Evolutionary conservation across 2,113 vertebrate genomes (phyloP).

Genomic region (Bos indicus): DNA sequence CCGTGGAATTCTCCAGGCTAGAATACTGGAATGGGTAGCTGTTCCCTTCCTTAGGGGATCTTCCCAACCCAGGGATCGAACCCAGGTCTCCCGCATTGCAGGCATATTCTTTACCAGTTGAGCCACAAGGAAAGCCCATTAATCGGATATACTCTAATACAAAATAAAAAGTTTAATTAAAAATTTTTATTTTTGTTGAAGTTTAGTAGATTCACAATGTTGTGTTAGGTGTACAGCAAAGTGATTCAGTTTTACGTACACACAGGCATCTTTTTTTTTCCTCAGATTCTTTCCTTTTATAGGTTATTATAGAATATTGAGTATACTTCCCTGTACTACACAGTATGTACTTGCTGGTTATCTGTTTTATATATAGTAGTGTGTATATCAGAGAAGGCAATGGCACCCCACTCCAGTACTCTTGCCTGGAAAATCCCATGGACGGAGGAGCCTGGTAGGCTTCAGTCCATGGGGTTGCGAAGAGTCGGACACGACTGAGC

Average conservation of each 20-base stretch:
- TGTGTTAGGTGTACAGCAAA: neutral
- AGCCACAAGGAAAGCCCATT: neutral
- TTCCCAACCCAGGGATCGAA: neutral
- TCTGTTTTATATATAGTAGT: neutral
- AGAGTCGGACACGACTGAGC: too few relatives aligned
- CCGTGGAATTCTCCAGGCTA: neutral
- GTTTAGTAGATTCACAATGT: neutral
- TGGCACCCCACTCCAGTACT: neutral
- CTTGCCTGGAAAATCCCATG: neutral
- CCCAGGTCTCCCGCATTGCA: neutral
- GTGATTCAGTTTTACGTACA: neutral
- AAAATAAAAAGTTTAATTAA: neutral
- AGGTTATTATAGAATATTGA: neutral
- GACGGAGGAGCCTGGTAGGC: neutral
- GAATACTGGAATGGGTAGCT: neutral
- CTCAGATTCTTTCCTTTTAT: neutral
- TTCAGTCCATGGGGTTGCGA: accelerated
- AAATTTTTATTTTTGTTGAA: neutral
- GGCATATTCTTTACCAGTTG: neutral
- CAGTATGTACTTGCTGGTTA: neutral
- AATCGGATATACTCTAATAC: neutral
- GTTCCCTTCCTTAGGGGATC: neutral
- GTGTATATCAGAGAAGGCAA: neutral
- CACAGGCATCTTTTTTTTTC: neutral
- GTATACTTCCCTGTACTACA: neutral